Evolutionary conservation across 2,113 vertebrate species (phyloP).

Genomic region (Cairina moschata): DNA sequence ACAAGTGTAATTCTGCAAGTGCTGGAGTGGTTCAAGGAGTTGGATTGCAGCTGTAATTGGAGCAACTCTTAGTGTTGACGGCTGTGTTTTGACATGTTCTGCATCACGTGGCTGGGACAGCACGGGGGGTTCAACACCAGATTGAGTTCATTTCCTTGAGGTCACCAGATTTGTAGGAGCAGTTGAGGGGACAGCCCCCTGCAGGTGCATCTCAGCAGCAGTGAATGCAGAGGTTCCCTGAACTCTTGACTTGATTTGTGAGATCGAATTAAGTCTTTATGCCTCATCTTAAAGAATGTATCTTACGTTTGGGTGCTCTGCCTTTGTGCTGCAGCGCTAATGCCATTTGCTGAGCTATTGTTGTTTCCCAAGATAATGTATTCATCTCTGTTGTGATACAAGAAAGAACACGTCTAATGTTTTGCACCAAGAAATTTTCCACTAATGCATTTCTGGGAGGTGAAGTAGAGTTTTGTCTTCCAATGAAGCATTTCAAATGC

Average conservation of each 20-base stretch:
- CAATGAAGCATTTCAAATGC: slow-evolving; percentile 69
- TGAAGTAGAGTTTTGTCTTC: slow-evolving; percentile 46
- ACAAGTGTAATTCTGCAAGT: not conserved
- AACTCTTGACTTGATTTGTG: not conserved
- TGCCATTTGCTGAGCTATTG: slow-evolving; percentile 41
- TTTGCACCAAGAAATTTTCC: slow-evolving; percentile 63
- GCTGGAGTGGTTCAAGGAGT: not conserved
- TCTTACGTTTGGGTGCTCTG: not conserved
- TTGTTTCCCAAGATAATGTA: slow-evolving; percentile 60
- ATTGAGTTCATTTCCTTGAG: not conserved
- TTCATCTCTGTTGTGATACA: slow-evolving; percentile 63
- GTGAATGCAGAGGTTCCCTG: not conserved
- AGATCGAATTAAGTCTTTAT: not conserved
- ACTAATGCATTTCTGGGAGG: slow-evolving; percentile 65
- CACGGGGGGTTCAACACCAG: not conserved
- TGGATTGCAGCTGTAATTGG: not conserved
- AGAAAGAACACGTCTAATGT: slow-evolving; percentile 72
- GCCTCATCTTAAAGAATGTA: not conserved
- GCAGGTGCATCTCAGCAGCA: not conserved
- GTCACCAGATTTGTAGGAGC: not conserved
- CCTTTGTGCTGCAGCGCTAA: not conserved
- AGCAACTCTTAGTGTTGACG: not conserved
- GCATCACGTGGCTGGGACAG: not conserved
- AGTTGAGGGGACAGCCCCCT: not conserved
- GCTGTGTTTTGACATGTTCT: not conserved